A percentile compares a stretch with the other conserved stretches of the same genome.
These are phyloP conservation scores for Eupsilia transversa DNA, from an alignment of 2,888 invertebrate genomes.

Conservation along the genomic window DNA sequence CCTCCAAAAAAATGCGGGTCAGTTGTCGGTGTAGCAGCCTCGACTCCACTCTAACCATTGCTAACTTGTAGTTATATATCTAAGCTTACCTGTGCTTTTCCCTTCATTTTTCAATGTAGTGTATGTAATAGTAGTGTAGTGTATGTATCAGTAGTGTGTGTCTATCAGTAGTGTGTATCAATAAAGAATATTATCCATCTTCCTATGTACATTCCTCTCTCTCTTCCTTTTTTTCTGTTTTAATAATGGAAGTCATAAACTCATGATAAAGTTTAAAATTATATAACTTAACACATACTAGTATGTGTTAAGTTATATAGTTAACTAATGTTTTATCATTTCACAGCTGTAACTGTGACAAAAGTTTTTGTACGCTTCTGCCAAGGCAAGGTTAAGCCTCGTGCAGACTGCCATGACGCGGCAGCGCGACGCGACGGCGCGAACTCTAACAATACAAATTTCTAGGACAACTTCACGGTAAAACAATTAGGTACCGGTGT, in stretches of 20 bases:
- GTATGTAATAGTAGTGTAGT: too few relatives aligned
- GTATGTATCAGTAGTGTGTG: background rate
- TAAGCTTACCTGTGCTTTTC: background rate
- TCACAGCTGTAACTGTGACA: background rate
- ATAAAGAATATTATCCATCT: background rate
- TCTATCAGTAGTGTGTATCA: too few relatives aligned
- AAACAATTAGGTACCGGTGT: too few relatives aligned
- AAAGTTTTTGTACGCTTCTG: background rate
- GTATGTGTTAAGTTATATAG: too few relatives aligned
- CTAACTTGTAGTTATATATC: background rate
- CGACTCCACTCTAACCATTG: background rate
- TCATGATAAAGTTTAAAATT: background rate
- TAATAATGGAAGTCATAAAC: background rate
- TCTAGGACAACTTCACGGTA: too few relatives aligned
- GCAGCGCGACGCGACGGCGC: too few relatives aligned
- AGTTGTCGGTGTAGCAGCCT: background rate
- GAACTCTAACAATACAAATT: too few relatives aligned
- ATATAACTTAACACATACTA: too few relatives aligned
- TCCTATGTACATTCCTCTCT: background rate
- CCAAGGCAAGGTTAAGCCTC: too few relatives aligned
- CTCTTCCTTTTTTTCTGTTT: background rate
- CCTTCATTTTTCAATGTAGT: background rate
- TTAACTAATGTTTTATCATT: background rate
- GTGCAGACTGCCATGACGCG: too few relatives aligned
- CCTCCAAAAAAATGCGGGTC: background rate